Evolutionary conservation across 2,888 invertebrate genomes (phyloP).

Genomic region (Muscina levida): DNA sequence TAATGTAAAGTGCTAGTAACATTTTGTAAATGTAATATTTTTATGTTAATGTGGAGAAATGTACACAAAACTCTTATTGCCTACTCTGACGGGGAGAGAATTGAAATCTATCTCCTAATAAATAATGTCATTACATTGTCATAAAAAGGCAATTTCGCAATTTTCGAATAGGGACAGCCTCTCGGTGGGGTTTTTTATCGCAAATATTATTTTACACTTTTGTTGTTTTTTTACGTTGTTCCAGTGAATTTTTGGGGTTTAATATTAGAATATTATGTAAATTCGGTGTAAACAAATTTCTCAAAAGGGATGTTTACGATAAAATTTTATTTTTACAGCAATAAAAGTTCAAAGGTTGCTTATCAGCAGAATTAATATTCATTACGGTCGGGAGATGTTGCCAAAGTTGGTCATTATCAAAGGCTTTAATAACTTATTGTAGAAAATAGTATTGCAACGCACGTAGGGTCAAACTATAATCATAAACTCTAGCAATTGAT

Average conservation of each 20-base stretch:
- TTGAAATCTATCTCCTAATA: conserved; percentile 2
- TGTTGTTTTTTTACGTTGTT: background rate
- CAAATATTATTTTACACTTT: background rate
- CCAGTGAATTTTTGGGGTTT: conserved; percentile 11
- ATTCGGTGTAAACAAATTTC: conserved; percentile 40
- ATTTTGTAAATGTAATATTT: conserved; percentile 23
- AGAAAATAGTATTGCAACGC: conserved; percentile 29
- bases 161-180: background rate
- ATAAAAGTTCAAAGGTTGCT: conserved; percentile 28
- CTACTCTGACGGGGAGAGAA: background rate
- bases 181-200: background rate
- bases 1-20: conserved; percentile 15
- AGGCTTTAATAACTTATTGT: conserved; percentile 44
- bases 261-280: conserved; percentile 38
- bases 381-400: conserved; percentile 17
- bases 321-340: conserved; percentile 25
- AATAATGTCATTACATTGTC: conserved; percentile 37
- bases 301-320: background rate
- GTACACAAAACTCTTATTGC: conserved; percentile 5
- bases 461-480: conserved; percentile 45
- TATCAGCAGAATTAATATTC: conserved; percentile 42
- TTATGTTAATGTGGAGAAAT: conserved; percentile 23
- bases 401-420: conserved; percentile 20
- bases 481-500: conserved; percentile 47
- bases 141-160: conserved; percentile 25